Conservation (phyloP, 2,113 vertebrate genomes). For the Chroicocephalus ridibundus region DNA sequence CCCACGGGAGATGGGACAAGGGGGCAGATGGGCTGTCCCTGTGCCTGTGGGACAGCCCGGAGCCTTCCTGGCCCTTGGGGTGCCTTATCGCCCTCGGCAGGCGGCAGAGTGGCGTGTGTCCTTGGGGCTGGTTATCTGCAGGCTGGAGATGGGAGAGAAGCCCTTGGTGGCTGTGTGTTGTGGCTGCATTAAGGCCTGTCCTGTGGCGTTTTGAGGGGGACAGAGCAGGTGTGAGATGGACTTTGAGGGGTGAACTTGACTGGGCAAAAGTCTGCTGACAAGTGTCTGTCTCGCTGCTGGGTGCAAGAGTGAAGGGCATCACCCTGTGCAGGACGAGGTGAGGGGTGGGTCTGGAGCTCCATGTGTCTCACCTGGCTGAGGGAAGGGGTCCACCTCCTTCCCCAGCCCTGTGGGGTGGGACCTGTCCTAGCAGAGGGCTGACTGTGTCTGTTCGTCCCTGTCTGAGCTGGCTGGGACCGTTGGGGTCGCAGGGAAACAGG, state of each 20-base stretch:
- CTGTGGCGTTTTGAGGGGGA: background rate
- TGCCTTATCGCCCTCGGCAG: background rate
- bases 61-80: background rate
- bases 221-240: fast-evolving
- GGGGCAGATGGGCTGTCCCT: background rate
- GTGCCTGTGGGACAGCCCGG: fast-evolving
- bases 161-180: background rate
- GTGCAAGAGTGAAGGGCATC: background rate
- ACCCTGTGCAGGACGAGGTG: background rate
- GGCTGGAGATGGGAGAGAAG: background rate
- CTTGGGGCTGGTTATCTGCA: background rate
- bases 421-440: background rate
- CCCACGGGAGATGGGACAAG: fast-evolving
- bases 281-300: background rate
- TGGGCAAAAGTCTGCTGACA: background rate
- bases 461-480: background rate
- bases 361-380: background rate
- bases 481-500: background rate
- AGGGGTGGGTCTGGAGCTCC: background rate
- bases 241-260: background rate
- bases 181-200: background rate
- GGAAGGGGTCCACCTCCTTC: background rate
- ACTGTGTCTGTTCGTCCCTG: background rate
- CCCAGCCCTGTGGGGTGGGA: background rate
- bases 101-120: background rate